Base-by-base conservation (phyloP, 2,888 invertebrate genomes). In the Brachylomia viminalis region DNA sequence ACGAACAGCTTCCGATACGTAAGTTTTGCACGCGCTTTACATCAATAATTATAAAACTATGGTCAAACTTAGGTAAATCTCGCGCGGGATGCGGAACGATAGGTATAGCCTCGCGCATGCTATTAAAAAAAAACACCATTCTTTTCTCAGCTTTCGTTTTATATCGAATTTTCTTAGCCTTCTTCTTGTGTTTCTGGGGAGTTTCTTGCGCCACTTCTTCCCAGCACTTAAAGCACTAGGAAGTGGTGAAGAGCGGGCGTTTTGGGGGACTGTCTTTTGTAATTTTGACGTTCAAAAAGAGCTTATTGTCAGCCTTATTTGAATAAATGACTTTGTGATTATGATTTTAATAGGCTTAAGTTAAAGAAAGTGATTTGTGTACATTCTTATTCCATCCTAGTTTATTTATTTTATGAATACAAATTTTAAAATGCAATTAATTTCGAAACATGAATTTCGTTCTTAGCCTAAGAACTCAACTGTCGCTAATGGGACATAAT, bases 1-100 rank as follows among this genome's bases (percentile, higher is more conserved):
- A 89, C 91, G 64, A 93, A 93, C 61, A 88, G 91, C 2, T 83
- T 85, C 30, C 88, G 93, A 92, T 94, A 94, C 80, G 95, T 95
- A 64, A 91, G 95, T 91, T 59, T 62, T 30, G 17, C 20, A 61
- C 23, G n/a, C 17, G 11, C 17, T 67, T 17, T 33, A 33, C 11
- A 49, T 66, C n/a, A n/a, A n/a, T 33, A 23, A 33, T 49, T 67
- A n/a, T 33, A 33, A 47, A 33, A n/a, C 49, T 66, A 8, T 15
- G 15, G 30, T 66, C 49, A 66, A 66, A 66, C 23, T 30, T 23
- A 47, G 17, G 30, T 33, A 15, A 66, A 30, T 2, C 8, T 23
- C 30, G 47, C 23, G 23, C 8, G 23, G 23, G 30, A 15, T 47
- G 20, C 8, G 7, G 11, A 8, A 47, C 5, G 15, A 15, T 33